Evolutionary conservation across 2,113 vertebrate genomes (phyloP), one percentile per base, ranked within the genome.

Genomic region (Probosciger aterrimus): DNA sequence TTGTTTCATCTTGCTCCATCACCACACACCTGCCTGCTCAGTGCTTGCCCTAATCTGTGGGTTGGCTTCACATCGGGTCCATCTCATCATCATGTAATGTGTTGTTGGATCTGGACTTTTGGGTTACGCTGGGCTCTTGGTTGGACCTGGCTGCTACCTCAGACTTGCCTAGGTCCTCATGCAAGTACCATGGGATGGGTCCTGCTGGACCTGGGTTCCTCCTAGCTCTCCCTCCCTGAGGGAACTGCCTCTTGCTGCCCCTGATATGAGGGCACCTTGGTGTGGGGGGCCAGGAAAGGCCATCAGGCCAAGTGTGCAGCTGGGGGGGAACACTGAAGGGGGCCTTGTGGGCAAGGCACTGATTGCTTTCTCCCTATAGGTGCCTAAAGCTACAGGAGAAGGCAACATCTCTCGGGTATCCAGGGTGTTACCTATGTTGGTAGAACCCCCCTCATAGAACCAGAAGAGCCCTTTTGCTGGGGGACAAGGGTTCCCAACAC

Each of bases 1-100:
- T 24, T 0, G 2, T 47, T 55, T 47, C 6, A 1, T 35, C 18
- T 55, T 60, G 59, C 13, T 17, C 19, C 9, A 8, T 46, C 22
- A 7, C 9, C 7, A 4, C 0, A 18, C 60, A 16, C 35, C 15
- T 30, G 11, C 22, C 27, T 68, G 53, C 31, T 35, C 7, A 1
- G 16, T 52, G 44, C 37, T 79, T 55, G 53, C 31, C 9, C 35
- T 86, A 10, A 37, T 8, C 18, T 76, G 27, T 23, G 41, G 10
- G 5, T 63, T 81, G 53, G 18, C 23, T 57, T 76, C 9, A 4
- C 3, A 5, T 24, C n/a, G 15, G 33, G n/a, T 28, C 5, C 19
- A 11, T 63, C 41, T 8, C 11, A 8, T 63, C 35, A 31, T 20
- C 3, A 1, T 52, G 37, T 31, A 18, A 31, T 55, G 25, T 31